Evolutionary conservation across 2,797 vertebrate genomes (phyloP), one percentile per base, ranked within the genome.

Genomic region (Chloroceryle inda): DNA sequence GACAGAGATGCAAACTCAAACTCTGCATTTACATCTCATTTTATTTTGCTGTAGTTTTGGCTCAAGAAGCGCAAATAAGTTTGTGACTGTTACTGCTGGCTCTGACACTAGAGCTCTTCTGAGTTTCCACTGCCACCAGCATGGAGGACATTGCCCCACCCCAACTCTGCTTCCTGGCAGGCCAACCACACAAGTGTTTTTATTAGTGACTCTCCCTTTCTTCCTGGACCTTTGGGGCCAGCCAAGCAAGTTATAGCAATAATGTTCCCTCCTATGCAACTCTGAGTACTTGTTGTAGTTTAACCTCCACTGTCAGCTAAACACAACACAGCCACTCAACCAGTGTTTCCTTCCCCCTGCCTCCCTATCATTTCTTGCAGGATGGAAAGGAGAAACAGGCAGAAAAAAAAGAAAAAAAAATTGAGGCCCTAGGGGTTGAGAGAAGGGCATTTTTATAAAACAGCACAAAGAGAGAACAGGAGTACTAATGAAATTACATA

Each of bases 1-100:
- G 52, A 50, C 26, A 71, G 68, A 63, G 22, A 29, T 35, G 66
- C 74, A 87, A 84, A 84, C 55, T 33, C 61, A 83, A 7, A 27
- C 38, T 74, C 2, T 0, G 20, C 0, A 0, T 74, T 91, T 81
- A 24, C 10, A 4, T 49, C 31, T 81, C 16, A 55, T n/a, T 84
- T 72, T 33, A 20, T 23, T 58, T 42, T 27, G n/a, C 52, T 63
- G 49, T 68, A 17, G 8, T 74, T 87, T 81, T 45, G 49, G 21
- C 33, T 85, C n/a, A 9, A 62, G 47, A 27, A 66, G 27, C 3
- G n/a, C 26, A n/a, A 77, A 27, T 18, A 38, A 47, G 55, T 22
- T 68, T 84, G 37, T 56, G 37, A 40, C 42, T 3, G 2, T 45
- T 2, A 2, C 85, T 77, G 49, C 75, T 68, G 31, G n/a, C 15